Evolutionary conservation across 2,888 invertebrate species (phyloP).

Genomic region (Drosophila picticornis): DNA sequence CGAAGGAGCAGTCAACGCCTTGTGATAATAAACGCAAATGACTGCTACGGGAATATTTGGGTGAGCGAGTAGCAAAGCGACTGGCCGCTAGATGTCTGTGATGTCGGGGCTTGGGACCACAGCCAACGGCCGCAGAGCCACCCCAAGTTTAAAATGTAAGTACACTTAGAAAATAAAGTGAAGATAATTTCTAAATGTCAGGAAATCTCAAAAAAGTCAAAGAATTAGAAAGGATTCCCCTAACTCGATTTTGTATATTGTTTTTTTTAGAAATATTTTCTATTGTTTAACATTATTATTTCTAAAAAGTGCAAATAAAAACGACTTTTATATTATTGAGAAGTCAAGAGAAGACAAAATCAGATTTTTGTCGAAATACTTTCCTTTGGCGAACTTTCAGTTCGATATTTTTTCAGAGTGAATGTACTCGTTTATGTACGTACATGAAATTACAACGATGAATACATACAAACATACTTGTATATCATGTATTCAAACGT

Average conservation of each 20-base stretch:
- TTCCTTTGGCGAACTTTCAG: background rate
- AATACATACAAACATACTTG: background rate
- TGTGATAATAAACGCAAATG: constrained; percentile 77
- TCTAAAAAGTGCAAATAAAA: no score
- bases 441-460: background rate
- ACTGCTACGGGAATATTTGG: constrained; percentile 75
- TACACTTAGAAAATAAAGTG: background rate
- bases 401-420: background rate
- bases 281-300: no score
- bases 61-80: constrained; percentile 57
- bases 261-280: no score
- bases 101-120: constrained; percentile 29
- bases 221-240: background rate
- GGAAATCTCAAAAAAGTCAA: background rate
- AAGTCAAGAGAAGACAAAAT: background rate
- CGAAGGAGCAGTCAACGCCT: constrained; percentile 49
- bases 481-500: constrained; percentile 15
- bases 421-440: background rate
- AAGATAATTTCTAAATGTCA: background rate
- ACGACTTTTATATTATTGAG: no score
- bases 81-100: constrained; percentile 37
- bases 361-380: background rate
- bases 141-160: constrained; percentile 25
- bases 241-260: background rate
- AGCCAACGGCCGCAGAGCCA: constrained; percentile 19